These are phyloP conservation scores for Misgurnus mizolepis DNA, from an alignment of 2,113 vertebrate genomes.

Conservation along the genomic window DNA sequence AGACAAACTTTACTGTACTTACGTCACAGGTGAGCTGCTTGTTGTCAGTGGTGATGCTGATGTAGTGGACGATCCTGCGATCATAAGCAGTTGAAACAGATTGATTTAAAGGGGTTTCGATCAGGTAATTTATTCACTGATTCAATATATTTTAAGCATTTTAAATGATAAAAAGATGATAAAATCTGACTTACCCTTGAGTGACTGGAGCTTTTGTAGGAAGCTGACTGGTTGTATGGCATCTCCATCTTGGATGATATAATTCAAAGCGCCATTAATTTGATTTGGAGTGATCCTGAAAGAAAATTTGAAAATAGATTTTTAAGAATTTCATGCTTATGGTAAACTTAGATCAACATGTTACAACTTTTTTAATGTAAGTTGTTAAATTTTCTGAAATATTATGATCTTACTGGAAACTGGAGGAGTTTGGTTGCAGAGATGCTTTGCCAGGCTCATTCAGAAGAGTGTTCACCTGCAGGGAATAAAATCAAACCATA, in stretches of 20 bases:
- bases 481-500: not conserved
- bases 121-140: accelerated
- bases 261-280: not conserved
- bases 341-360: too few relatives aligned
- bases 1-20: too few relatives aligned
- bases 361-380: too few relatives aligned
- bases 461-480: slow-evolving; percentile 38
- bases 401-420: slow-evolving; percentile 25
- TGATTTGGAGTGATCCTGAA: not conserved
- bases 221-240: not conserved
- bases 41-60: too few relatives aligned
- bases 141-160: too few relatives aligned
- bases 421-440: not conserved
- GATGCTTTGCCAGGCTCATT: not conserved
- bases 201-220: not conserved
- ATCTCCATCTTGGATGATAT: not conserved
- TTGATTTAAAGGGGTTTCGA: too few relatives aligned
- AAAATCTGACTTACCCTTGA: not conserved
- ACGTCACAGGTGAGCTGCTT: too few relatives aligned
- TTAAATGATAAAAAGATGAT: too few relatives aligned
- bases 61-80: too few relatives aligned
- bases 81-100: too few relatives aligned
- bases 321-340: not conserved
- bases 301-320: not conserved
- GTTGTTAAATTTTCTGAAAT: too few relatives aligned